These are phyloP conservation scores for Petrophora chlorosata DNA, from an alignment of 2,888 invertebrate species.

Conservation along the genomic window DNA sequence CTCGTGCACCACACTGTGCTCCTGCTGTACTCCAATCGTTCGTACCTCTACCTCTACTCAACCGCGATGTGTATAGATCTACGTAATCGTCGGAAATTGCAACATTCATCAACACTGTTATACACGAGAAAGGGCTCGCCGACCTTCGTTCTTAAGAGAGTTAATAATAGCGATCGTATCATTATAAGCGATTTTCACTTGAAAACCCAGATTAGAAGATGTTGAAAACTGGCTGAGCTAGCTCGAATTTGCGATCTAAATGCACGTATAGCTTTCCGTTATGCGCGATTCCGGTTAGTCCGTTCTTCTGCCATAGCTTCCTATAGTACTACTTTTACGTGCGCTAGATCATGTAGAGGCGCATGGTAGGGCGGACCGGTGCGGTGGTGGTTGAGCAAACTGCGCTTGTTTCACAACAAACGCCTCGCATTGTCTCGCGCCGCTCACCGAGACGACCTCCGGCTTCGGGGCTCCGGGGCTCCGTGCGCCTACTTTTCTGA, in stretches of 20 bases:
- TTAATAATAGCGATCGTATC: constrained; percentile 16
- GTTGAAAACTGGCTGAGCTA: constrained; percentile 1
- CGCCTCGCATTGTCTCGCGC: constrained; percentile 81
- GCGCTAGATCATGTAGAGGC: constrained; percentile 46
- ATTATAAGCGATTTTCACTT: constrained; percentile 8
- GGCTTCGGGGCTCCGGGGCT: no score
- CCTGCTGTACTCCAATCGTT: background rate
- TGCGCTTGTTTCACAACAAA: constrained; percentile 75
- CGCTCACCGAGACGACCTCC: constrained; percentile 80
- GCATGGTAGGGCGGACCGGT: constrained; percentile 55
- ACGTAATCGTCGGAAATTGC: constrained; percentile 34
- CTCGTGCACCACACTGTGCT: constrained; percentile 8
- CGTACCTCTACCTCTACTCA: constrained; percentile 9
- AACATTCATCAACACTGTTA: constrained; percentile 30
- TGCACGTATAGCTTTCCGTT: constrained; percentile 23
- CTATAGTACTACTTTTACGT: constrained; percentile 42
- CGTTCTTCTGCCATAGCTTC: constrained; percentile 35
- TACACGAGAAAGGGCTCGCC: constrained; percentile 34
- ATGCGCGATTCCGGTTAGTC: constrained; percentile 28
- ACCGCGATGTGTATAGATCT: constrained; percentile 14
- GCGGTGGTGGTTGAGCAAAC: constrained; percentile 70
- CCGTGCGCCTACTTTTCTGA: constrained; percentile 60
- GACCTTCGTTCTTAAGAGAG: constrained; percentile 34
- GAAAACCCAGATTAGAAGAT: constrained; percentile 2
- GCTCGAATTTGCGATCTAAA: constrained; percentile 14